phyloP scores from a whole-genome alignment of 2,797 vertebrate genomes.

The Emys orbicularis region DNA sequence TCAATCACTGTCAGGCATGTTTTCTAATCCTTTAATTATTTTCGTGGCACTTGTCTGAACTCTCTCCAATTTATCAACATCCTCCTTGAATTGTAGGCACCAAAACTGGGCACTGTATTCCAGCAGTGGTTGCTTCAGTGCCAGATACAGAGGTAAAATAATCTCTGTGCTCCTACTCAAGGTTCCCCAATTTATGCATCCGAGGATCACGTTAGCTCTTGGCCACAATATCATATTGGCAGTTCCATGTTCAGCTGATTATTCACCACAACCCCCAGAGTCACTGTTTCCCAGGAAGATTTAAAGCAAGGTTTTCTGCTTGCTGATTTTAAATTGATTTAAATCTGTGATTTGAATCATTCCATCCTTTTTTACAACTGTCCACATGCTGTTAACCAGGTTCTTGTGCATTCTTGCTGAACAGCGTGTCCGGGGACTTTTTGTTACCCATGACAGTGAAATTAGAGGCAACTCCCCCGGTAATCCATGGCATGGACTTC shows the following conservation, averaged over 20 bases:
- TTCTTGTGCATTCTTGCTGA: neutral
- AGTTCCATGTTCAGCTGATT: neutral
- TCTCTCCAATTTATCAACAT: neutral
- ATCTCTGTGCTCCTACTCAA: neutral
- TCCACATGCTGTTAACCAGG: neutral
- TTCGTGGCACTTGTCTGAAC: neutral
- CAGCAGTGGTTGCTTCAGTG: neutral
- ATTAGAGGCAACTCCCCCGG: neutral
- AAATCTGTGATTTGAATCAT: neutral
- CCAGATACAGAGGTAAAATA: neutral
- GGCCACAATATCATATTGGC: neutral
- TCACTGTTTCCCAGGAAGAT: neutral
- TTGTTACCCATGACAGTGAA: neutral
- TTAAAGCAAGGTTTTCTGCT: neutral
- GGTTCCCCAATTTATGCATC: neutral
- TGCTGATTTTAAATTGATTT: neutral
- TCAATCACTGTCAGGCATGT: neutral
- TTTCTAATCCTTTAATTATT: neutral
- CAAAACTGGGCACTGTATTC: neutral
- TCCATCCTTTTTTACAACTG: neutral
- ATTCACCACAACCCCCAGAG: too few species aligned
- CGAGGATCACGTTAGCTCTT: neutral
- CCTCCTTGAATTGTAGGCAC: neutral
- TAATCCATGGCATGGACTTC: neutral
- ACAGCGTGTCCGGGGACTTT: neutral